Evolutionary conservation across 2,113 vertebrate species (phyloP).

Genomic region (Plotosus lineatus): DNA sequence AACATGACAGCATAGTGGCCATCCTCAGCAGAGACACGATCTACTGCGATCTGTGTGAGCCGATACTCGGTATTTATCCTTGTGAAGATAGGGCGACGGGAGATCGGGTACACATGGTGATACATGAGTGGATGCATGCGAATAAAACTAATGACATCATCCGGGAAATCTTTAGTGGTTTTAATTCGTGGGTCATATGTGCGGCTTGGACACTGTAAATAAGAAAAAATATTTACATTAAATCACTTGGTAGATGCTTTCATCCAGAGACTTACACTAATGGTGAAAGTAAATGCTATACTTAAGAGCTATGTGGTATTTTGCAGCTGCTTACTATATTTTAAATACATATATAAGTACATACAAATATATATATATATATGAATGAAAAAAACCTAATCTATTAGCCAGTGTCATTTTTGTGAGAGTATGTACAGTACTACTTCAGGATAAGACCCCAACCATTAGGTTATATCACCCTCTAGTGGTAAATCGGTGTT

Average conservation of each 20-base stretch:
- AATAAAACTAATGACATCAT: slow-evolving; percentile 93
- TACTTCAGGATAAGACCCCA: neutral
- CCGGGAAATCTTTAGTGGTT: slow-evolving; percentile 93
- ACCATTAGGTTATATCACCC: slow-evolving; percentile 56
- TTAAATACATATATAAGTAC: neutral
- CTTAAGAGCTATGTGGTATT: neutral
- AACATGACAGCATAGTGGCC: slow-evolving; percentile 97
- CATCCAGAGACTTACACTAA: too few species aligned
- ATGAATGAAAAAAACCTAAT: neutral
- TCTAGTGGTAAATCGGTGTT: slow-evolving; percentile 57
- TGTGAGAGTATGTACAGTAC: neutral
- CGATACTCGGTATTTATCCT: slow-evolving; percentile 86
- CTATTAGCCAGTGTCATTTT: neutral
- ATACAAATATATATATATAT: neutral
- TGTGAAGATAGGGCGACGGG: slow-evolving; percentile 83
- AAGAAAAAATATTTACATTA: neutral
- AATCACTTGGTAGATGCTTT: too few species aligned
- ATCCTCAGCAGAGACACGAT: slow-evolving; percentile 89
- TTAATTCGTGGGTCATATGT: slow-evolving; percentile 91
- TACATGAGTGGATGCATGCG: slow-evolving; percentile 89
- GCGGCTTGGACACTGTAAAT: slow-evolving; percentile 91
- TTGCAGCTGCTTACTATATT: neutral
- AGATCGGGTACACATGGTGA: slow-evolving; percentile 79
- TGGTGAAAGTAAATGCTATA: neutral
- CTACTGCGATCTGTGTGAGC: slow-evolving; percentile 90